Evolutionary conservation across 2,888 invertebrate genomes (phyloP).

Genomic region (Epinotia nisella): DNA sequence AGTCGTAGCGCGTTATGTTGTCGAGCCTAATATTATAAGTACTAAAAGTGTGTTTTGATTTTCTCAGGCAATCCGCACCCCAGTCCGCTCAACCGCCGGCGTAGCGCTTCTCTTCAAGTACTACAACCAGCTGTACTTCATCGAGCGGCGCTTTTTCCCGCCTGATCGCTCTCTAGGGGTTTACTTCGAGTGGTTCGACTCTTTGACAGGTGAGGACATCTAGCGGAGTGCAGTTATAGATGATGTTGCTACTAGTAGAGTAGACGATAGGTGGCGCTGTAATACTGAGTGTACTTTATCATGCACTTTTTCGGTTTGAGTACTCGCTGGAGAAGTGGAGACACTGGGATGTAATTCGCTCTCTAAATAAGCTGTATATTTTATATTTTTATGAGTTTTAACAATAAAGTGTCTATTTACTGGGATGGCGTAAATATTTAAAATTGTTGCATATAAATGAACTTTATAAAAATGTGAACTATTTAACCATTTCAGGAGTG

Average conservation of each 20-base stretch:
- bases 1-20: no score
- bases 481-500: constrained; percentile 85
- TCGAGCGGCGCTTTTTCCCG: constrained; percentile 97
- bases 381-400: no score
- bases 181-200: constrained; percentile 99
- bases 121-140: constrained; percentile 97
- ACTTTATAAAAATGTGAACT: background rate
- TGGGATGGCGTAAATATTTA: no score
- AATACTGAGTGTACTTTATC: no score
- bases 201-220: constrained; percentile 89
- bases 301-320: no score
- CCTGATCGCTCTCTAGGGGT: constrained; percentile 95
- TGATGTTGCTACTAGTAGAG: background rate
- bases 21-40: no score
- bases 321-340: no score
- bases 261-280: constrained; percentile 27
- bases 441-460: background rate
- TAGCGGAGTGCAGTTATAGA: background rate
- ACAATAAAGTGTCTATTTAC: no score
- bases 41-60: no score
- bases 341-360: no score
- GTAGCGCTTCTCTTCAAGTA: constrained; percentile 95
- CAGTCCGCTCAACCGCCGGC: constrained; percentile 93
- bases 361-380: no score
- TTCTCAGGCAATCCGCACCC: constrained; percentile 94